Evolutionary conservation across 2,888 invertebrate species (phyloP).

Genomic region (Steromphala cineraria): DNA sequence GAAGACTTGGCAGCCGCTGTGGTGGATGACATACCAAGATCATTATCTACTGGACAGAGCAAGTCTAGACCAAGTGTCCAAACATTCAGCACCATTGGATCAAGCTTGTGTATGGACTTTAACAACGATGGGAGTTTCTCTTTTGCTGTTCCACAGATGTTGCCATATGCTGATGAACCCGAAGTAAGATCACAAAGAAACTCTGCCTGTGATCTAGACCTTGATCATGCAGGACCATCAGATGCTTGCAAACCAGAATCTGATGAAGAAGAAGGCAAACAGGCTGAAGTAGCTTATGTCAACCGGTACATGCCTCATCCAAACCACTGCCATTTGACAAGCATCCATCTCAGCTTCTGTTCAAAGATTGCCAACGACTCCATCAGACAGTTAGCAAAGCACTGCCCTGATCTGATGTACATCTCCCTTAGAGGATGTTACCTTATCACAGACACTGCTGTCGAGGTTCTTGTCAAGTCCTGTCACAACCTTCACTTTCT

Average conservation of each 20-base stretch:
- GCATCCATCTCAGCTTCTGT: conserved; percentile 49
- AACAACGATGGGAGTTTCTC: not conserved
- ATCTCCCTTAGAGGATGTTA: conserved; percentile 48
- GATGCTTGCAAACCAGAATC: not conserved
- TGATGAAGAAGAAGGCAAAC: not conserved
- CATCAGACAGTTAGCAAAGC: conserved; percentile 40
- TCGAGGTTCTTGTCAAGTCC: conserved; percentile 35
- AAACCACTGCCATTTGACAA: conserved; percentile 41
- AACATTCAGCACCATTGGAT: not conserved
- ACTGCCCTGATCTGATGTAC: conserved; percentile 45
- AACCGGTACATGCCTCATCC: not conserved
- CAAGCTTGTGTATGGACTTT: not conserved
- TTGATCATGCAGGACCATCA: not conserved
- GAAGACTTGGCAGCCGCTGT: no score
- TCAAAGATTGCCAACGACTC: conserved; percentile 45
- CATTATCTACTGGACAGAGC: not conserved
- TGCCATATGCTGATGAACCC: not conserved
- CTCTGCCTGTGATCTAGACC: not conserved
- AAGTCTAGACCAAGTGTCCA: not conserved
- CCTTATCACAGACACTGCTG: conserved; percentile 47
- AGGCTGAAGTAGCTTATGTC: not conserved
- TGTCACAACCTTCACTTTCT: conserved; percentile 41
- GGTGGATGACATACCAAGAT: no score
- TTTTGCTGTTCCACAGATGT: not conserved
- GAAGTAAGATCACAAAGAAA: not conserved